Percentiles rank a stretch among this genome's conserved stretches.
Conservation (phyloP, 2,888 invertebrate genomes). For the Ephialtes manifestator region DNA sequence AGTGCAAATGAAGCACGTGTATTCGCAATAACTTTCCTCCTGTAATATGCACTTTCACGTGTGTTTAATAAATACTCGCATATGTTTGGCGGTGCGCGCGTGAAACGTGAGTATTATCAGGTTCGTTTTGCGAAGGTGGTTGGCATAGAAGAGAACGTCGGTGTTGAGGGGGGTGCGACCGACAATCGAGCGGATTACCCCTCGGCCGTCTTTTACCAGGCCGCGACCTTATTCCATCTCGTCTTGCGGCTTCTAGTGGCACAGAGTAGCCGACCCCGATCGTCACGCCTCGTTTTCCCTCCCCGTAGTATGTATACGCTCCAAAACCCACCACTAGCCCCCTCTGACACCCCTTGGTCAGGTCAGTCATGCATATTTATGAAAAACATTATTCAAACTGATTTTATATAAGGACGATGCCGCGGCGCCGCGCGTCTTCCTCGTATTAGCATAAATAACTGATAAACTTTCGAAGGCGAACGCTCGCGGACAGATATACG, state of each 20-base stretch:
- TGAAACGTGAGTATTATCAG: slow-evolving; percentile 22
- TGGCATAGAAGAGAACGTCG: slow-evolving; percentile 22
- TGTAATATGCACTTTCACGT: slow-evolving; percentile 4
- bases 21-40: background rate
- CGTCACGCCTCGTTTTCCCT: slow-evolving; percentile 79
- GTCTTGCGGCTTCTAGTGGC: slow-evolving; percentile 56
- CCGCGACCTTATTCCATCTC: slow-evolving; percentile 80
- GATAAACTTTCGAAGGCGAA: slow-evolving; percentile 78
- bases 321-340: slow-evolving; percentile 42
- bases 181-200: slow-evolving; percentile 63
- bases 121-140: slow-evolving; percentile 21
- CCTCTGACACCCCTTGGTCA: slow-evolving; percentile 61
- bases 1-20: background rate
- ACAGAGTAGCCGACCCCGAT: slow-evolving; percentile 79
- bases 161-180: slow-evolving; percentile 48
- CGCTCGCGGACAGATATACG: slow-evolving; percentile 43
- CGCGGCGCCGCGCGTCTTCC: slow-evolving; percentile 74
- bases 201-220: slow-evolving; percentile 68
- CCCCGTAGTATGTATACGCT: slow-evolving; percentile 29
- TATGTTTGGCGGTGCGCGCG: slow-evolving; percentile 1
- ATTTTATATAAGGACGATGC: slow-evolving; percentile 84
- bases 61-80: slow-evolving; percentile 27
- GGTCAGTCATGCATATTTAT: slow-evolving; percentile 83
- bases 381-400: slow-evolving; percentile 83
- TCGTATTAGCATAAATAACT: slow-evolving; percentile 82